Conservation (phyloP, 2,888 invertebrate species). For the Drosophila flavopinicola region DNA sequence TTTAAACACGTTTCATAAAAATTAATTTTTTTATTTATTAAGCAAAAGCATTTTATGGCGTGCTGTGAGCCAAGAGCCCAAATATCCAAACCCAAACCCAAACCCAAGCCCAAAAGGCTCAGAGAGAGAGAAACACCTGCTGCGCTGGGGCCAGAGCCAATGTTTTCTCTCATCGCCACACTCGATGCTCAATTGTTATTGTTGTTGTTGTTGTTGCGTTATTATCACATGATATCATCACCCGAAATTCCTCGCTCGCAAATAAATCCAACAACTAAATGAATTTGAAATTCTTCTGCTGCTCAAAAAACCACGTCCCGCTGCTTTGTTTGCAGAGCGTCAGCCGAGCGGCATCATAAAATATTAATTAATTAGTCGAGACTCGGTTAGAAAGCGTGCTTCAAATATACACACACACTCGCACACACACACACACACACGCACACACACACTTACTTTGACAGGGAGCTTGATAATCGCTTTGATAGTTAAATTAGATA, state of each 20-base stretch:
- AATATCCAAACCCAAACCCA: conserved; percentile 3
- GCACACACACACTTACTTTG: conserved; percentile 17
- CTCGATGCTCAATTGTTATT: conserved; percentile 16
- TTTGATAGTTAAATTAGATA: conserved; percentile 71
- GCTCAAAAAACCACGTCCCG: conserved; percentile 46
- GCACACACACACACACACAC: conserved; percentile 17
- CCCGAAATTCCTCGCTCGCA: conserved; percentile 81
- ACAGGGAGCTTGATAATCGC: conserved; percentile 56
- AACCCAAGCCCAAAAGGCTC: conserved; percentile 14
- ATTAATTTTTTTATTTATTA: conserved; percentile 76
- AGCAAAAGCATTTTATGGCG: conserved; percentile 76
- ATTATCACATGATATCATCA: conserved; percentile 83
- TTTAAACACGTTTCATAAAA: conserved; percentile 80
- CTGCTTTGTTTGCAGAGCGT: conserved; percentile 76
- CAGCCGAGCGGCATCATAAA: conserved; percentile 67
- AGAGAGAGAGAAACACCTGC: conserved; percentile 75
- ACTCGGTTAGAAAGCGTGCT: conserved; percentile 69
- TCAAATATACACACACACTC: conserved; percentile 29
- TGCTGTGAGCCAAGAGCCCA: conserved; percentile 60
- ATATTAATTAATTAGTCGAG: conserved; percentile 74
- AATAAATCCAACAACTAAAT: conserved; percentile 80
- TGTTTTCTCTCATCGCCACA: conserved; percentile 36
- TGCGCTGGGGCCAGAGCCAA: conserved; percentile 61
- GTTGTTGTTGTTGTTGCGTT: conserved; percentile 64
- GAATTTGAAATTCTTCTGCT: conserved; percentile 73